Base-by-base conservation (phyloP, 35 echinoderm and acorn worm species). In the Amphiura filiformis region DNA sequence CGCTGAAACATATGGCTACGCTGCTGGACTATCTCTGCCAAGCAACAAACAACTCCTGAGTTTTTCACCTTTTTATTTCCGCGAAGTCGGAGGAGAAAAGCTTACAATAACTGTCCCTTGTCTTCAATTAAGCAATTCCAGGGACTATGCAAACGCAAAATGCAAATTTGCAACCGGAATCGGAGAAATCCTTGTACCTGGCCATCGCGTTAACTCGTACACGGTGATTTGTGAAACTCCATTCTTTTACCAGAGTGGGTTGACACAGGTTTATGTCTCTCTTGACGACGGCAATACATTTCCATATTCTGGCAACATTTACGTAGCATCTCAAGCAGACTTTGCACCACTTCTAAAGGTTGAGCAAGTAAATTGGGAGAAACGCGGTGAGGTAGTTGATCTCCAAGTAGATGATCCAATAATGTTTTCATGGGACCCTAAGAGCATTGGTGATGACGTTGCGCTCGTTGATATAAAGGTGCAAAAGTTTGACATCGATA, bases 71-170 rank as follows among this genome's bases (percentile, higher is more conserved):
- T 93, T 76, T 56, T 89, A 81, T 65, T 79, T 85, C 20, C 32
- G 91, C 38, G 91, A 93, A 35, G 36, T 89, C 80, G 91, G 91
- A 32, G 81, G 87, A 38, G 91, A 93, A 80, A 37, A 30, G 32
- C 34, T 93, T 0, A 89, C 28, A 4, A 75, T 89, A 20, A 93
- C 86, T 39, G 42, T 93, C 37, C 91, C 91, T 65, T 93, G 91
- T 79, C 18, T 84, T 31, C 33, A 89, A 89, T 20, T 0, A 32
- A 88, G 36, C 44, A n/a, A n/a, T n/a, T n/a, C n/a, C n/a, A n/a
- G 36, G 18, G 0, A n/a, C n/a, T n/a, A n/a, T n/a, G n/a, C n/a
- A 76, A 39, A 39, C 52, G 81, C 76, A 7, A 35, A 39, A 33
- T 93, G 87, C 49, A 61, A 82, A 75, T 93, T 93, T 34, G 14